Evolutionary conservation across 2,888 invertebrate species (phyloP).

Genomic region (Ditula angustiorana): DNA sequence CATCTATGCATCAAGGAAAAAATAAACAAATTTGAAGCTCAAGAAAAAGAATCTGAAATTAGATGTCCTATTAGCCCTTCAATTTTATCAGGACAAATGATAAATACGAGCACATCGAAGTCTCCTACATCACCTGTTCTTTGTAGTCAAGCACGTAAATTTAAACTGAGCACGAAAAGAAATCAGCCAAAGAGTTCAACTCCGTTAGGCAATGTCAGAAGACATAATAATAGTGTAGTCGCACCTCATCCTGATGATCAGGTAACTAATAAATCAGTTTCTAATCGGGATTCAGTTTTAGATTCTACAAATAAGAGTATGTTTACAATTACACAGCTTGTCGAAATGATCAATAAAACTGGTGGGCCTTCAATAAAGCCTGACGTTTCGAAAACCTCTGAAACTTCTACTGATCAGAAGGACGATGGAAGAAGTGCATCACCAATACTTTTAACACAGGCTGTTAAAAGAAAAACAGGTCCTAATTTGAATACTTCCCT

Average conservation of each 20-base stretch:
- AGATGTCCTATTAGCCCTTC: slow-evolving; percentile 66
- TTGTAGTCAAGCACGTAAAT: slow-evolving; percentile 63
- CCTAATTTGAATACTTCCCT: slow-evolving; percentile 33
- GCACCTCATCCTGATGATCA: slow-evolving; percentile 40
- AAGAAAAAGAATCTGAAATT: slow-evolving; percentile 10
- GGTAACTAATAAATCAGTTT: slow-evolving; percentile 40
- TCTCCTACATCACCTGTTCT: slow-evolving; percentile 69
- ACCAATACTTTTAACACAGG: slow-evolving; percentile 73
- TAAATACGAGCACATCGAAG: slow-evolving; percentile 36
- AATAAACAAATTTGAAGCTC: not conserved
- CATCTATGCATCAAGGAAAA: not conserved
- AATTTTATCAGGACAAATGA: slow-evolving; percentile 65
- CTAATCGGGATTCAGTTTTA: slow-evolving; percentile 44
- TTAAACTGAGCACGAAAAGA: slow-evolving; percentile 60
- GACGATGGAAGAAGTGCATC: slow-evolving; percentile 62
- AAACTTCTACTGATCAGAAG: slow-evolving; percentile 9
- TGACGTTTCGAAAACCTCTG: slow-evolving; percentile 31
- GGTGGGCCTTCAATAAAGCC: slow-evolving; percentile 39
- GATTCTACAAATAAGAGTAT: slow-evolving; percentile 68
- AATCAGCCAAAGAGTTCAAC: slow-evolving; percentile 53
- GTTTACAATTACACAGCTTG: slow-evolving; percentile 77
- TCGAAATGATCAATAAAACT: slow-evolving; percentile 74
- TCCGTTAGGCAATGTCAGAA: slow-evolving; percentile 51
- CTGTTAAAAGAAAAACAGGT: slow-evolving; percentile 56
- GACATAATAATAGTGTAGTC: slow-evolving; percentile 47